Percentiles rank a stretch among this genome's conserved stretches.
phyloP scores from a whole-genome alignment of 2,797 vertebrate genomes.

The Ambastaia sidthimunki region DNA sequence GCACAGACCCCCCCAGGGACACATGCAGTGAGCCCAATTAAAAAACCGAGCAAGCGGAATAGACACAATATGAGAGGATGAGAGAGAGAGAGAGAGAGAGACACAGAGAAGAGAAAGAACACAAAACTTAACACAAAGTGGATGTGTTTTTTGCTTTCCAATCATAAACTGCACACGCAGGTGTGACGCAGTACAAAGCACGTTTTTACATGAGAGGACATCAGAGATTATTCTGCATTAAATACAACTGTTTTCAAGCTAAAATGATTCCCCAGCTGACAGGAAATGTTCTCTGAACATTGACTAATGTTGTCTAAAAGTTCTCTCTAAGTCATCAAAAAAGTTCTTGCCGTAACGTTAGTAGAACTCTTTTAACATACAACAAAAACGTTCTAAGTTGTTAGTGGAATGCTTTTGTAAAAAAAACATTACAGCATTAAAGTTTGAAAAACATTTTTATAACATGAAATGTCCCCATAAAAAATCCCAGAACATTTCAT shows the following conservation, averaged over 20 bases:
- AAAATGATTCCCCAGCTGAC: conserved; percentile 9
- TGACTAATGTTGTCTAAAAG: too few species aligned
- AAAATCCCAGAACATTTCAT: too few species aligned
- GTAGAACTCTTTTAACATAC: too few species aligned
- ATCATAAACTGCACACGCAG: conserved; percentile 17
- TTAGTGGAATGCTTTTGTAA: too few species aligned
- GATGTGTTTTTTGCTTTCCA: conserved; percentile 29
- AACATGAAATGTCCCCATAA: too few species aligned
- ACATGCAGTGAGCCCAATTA: conserved; percentile 59
- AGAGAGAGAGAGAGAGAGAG: background rate
- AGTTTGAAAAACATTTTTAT: too few species aligned
- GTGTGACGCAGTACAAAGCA: conserved; percentile 21
- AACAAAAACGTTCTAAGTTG: too few species aligned
- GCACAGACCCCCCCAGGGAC: background rate
- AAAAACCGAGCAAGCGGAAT: conserved; percentile 19
- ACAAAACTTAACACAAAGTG: background rate
- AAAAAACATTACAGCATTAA: too few species aligned
- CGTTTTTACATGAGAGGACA: conserved; percentile 20
- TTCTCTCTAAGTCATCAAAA: too few species aligned
- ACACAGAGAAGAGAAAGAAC: background rate
- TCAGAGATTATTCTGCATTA: conserved; percentile 5
- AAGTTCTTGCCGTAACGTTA: too few species aligned
- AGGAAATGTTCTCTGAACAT: background rate
- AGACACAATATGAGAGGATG: background rate
- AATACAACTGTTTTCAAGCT: conserved; percentile 28